Evolutionary conservation across 2,113 vertebrate genomes (phyloP).

Genomic region (Pionites leucogaster): DNA sequence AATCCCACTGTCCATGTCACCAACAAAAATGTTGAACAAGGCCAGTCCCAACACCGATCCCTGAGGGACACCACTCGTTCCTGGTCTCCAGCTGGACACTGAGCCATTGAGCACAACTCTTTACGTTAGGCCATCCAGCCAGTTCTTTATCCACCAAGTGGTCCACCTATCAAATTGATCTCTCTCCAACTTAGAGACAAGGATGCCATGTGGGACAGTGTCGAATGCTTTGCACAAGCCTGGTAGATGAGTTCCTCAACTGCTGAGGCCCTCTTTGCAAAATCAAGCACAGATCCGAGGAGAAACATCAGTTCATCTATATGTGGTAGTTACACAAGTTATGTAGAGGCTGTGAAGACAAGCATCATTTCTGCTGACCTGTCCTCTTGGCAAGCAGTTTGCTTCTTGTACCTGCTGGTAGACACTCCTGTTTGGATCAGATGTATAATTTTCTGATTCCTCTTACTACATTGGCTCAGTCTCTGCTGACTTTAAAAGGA

Average conservation of each 20-base stretch:
- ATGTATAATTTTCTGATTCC: not conserved
- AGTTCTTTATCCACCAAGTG: too few relatives aligned
- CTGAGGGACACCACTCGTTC: too few relatives aligned
- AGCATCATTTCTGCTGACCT: not conserved
- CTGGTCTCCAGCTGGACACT: too few relatives aligned
- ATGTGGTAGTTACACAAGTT: not conserved
- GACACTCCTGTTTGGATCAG: not conserved
- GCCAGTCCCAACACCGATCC: too few relatives aligned
- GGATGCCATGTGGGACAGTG: too few relatives aligned
- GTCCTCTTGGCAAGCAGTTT: not conserved
- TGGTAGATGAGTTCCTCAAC: not conserved
- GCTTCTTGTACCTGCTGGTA: not conserved
- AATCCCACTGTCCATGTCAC: too few relatives aligned
- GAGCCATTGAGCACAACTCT: too few relatives aligned
- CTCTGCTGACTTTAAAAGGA: not conserved
- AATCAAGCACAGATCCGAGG: not conserved
- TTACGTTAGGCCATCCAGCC: too few relatives aligned
- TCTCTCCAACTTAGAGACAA: too few relatives aligned
- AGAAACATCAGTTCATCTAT: not conserved
- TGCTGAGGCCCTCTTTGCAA: not conserved
- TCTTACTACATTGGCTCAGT: not conserved
- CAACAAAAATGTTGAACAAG: too few relatives aligned
- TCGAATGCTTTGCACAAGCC: too few relatives aligned
- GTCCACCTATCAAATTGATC: too few relatives aligned
- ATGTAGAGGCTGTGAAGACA: not conserved